phyloP scores from a whole-genome alignment of 2,113 vertebrate genomes.

The Pygoscelis antarcticus region DNA sequence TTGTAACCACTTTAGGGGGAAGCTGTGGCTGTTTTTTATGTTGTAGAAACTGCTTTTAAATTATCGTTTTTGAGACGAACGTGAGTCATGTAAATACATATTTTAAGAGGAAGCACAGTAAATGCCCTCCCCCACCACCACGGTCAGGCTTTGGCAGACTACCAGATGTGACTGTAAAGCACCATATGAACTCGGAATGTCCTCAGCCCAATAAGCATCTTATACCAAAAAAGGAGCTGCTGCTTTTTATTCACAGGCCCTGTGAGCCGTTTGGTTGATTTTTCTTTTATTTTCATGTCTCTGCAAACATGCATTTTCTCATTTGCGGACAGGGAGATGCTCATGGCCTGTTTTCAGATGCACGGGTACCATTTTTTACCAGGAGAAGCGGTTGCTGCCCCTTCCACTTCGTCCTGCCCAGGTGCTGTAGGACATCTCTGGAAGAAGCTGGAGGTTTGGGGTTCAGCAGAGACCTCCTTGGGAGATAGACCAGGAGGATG shows the following conservation, averaged over 20 bases:
- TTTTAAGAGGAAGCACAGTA: constrained; percentile 20
- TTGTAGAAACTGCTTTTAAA: constrained; percentile 38
- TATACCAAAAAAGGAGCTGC: not conserved
- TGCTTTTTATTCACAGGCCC: not conserved
- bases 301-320: not conserved
- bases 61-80: not conserved
- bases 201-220: not conserved
- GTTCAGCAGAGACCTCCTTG: not conserved
- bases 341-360: not conserved
- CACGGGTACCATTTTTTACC: not conserved
- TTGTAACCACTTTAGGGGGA: not conserved
- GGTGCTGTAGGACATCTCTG: not conserved
- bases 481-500: not conserved
- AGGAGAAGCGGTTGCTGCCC: not conserved
- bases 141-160: not conserved
- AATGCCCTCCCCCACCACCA: not conserved
- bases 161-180: not conserved
- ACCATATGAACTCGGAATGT: not conserved
- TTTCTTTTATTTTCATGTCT: not conserved
- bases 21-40: constrained; percentile 4
- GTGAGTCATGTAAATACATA: not conserved
- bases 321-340: not conserved
- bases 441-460: not conserved
- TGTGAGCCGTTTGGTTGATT: not conserved
- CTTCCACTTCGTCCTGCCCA: not conserved